Evolutionary conservation across 2,797 vertebrate species (phyloP), one percentile per base, ranked within the genome.

Genomic region (Threskiornis aethiopicus): DNA sequence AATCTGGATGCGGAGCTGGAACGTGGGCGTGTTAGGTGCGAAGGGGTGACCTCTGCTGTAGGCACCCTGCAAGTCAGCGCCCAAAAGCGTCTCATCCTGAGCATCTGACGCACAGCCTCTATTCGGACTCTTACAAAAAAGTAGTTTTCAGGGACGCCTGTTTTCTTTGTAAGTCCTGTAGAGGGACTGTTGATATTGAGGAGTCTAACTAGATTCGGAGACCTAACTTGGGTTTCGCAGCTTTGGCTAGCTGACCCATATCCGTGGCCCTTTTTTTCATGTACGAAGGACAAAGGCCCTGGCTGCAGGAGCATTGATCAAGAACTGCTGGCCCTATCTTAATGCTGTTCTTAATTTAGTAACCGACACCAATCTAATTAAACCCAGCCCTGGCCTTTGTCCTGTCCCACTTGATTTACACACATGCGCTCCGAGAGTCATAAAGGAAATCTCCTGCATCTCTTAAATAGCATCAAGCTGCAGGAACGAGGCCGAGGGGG

Each of bases 381-480:
- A 91, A 65, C 52, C 76, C 85, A 95, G 80, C 85, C 91, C 72
- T 84, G 16, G 65, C 72, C 41, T 90, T 82, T 67, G 69, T 93
- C 83, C 65, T 84, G 69, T 42, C 76, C 88, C 85, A 78, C 52
- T 88, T 90, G 90, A 61, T 84, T 71, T 89, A 37, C 85, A 41
- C 0, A 0, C 75, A 7, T 52, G 91, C 1, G 0, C 29, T 79
- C 42, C 0, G 4, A 29, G 47, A 24, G 76, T 73, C 72, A 10
- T 41, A 78, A 87, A 86, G 83, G 58, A 94, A 58, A 81, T 65
- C 72, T 95, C 46, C 67, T 71, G 47, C 83, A 67, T 83, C 87
- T 90, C 87, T 90, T 87, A 86, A 91, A 90, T 91, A 94, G 78
- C 62, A 33, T 31, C 71, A 42, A 59, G 69, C 18, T 71, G 57